phyloP scores from a whole-genome alignment of 2,888 invertebrate genomes.

The Machimus rusticus region DNA sequence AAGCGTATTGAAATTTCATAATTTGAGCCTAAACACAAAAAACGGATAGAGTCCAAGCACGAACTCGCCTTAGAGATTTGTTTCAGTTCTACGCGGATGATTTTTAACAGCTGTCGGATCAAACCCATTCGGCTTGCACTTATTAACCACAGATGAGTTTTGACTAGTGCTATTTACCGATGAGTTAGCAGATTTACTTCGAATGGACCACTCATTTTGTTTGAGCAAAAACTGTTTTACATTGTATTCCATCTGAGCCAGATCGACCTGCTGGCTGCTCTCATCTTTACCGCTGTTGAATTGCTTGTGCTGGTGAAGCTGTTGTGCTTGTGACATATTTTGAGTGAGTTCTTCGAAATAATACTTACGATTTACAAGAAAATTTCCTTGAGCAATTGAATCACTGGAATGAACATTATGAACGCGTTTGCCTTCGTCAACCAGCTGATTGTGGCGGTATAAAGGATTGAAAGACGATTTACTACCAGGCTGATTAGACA shows the following conservation, averaged over 20 bases:
- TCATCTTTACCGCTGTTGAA: constrained; percentile 39
- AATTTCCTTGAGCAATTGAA: constrained; percentile 42
- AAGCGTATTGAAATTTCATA: constrained; percentile 20
- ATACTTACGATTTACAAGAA: constrained; percentile 24
- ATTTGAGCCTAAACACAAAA: constrained; percentile 13
- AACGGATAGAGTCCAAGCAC: background rate
- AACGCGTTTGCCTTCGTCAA: constrained; percentile 42
- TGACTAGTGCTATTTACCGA: background rate
- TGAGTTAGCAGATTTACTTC: constrained; percentile 48
- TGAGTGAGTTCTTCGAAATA: constrained; percentile 31
- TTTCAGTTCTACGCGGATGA: constrained; percentile 60
- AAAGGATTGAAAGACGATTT: constrained; percentile 43
- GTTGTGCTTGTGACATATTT: constrained; percentile 32
- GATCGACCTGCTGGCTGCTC: constrained; percentile 65
- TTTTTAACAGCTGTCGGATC: background rate
- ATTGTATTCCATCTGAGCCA: constrained; percentile 79
- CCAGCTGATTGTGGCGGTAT: constrained; percentile 51
- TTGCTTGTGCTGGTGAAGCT: constrained; percentile 37
- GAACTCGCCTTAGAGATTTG: constrained; percentile 58
- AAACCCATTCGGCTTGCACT: constrained; percentile 34
- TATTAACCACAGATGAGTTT: constrained; percentile 11
- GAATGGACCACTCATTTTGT: constrained; percentile 63
- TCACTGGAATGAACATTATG: constrained; percentile 9
- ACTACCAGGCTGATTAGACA: constrained; percentile 51
- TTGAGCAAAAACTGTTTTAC: constrained; percentile 78